Conservation (phyloP, 2,797 vertebrate genomes). For the Yasuhikotakia modesta region DNA sequence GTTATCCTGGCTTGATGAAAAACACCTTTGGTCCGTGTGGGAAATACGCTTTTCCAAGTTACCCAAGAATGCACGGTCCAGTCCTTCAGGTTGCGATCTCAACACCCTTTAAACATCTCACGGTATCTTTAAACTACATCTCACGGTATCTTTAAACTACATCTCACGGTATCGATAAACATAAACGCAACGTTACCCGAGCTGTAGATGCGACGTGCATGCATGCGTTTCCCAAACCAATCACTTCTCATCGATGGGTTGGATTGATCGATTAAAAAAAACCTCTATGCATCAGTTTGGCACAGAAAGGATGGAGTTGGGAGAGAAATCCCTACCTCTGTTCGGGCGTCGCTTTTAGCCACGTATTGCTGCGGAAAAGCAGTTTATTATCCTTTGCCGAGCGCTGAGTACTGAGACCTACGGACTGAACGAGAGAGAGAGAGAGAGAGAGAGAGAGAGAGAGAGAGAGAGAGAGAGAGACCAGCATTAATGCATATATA, state of each 20-base stretch:
- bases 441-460: conserved; percentile 5
- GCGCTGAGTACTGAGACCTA: conserved; percentile 51
- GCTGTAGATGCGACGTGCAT: too few species aligned
- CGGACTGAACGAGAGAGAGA: conserved; percentile 20
- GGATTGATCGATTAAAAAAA: not conserved
- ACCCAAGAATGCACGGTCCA: not conserved
- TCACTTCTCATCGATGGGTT: conserved; percentile 35
- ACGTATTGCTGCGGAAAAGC: conserved; percentile 55
- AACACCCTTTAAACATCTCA: not conserved
- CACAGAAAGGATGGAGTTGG: not conserved
- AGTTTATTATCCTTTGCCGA: conserved; percentile 57
- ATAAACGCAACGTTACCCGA: too few species aligned
- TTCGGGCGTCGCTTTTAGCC: conserved; percentile 33
- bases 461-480: not conserved
- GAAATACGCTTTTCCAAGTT: not conserved
- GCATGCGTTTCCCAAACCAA: conserved; percentile 49
- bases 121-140: too few species aligned
- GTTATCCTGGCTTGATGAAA: not conserved
- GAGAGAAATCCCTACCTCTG: conserved; percentile 49
- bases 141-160: too few species aligned
- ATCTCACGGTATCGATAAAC: too few species aligned
- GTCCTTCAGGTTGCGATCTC: not conserved
- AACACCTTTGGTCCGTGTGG: not conserved
- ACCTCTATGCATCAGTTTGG: not conserved
- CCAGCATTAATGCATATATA: not conserved